Percentiles rank a stretch among this genome's conserved stretches.
Evolutionary conservation across 2,888 invertebrate species (phyloP).

Genomic region (Anodontia alba): DNA sequence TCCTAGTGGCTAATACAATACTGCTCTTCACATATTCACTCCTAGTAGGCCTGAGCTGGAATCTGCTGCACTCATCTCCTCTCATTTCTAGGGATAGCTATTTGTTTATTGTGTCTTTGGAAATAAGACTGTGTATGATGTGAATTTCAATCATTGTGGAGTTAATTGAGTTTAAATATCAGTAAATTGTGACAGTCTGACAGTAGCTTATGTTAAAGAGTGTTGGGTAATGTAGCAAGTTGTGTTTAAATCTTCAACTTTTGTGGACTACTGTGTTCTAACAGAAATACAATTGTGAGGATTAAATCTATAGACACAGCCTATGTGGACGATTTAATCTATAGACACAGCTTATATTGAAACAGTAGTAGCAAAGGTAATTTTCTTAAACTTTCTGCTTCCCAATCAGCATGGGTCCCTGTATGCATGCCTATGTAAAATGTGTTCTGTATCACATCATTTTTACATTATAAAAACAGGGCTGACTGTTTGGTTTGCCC

Average conservation of each 20-base stretch:
- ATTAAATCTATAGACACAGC: too few species aligned
- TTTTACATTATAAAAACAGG: too few species aligned
- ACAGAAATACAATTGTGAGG: too few species aligned
- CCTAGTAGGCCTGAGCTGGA: background rate
- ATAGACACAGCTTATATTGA: too few species aligned
- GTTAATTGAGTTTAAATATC: slow-evolving; percentile 11
- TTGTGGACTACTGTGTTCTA: too few species aligned
- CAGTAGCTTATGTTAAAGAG: background rate
- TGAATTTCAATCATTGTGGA: background rate
- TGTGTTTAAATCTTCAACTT: background rate
- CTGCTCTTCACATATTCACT: slow-evolving; percentile 9
- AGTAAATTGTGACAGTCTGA: background rate
- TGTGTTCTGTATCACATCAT: too few species aligned
- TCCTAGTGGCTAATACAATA: slow-evolving; percentile 7
- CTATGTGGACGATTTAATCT: too few species aligned
- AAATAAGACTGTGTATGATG: slow-evolving; percentile 2
- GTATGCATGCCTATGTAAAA: too few species aligned
- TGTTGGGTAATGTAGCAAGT: background rate
- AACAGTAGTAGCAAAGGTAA: too few species aligned
- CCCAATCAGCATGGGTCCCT: too few species aligned
- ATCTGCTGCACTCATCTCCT: background rate
- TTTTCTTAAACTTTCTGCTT: too few species aligned
- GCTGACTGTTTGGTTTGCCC: too few species aligned
- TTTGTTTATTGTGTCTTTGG: background rate
- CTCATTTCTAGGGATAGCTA: background rate